Base-by-base conservation (phyloP, 2,113 vertebrate genomes). In the Gulo gulo region DNA sequence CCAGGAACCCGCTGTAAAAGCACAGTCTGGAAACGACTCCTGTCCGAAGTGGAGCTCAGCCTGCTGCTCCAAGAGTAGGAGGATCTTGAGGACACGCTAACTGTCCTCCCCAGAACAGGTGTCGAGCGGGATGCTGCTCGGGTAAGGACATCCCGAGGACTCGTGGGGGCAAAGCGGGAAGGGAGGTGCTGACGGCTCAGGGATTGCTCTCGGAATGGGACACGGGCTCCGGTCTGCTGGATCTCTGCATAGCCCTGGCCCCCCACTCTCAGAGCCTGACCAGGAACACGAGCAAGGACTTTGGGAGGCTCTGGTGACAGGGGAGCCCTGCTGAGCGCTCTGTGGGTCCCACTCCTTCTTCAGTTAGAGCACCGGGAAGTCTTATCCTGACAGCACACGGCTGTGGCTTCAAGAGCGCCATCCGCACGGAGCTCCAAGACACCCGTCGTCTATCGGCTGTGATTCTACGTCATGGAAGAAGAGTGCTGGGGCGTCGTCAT, bases 401-500 rank as follows among this genome's bases (percentile, higher is more conserved):
- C 15, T 47, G 34, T 9, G 34, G 42, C 39, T 85, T 52, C 26
- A 52, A 45, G 71, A 74, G 23, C 88, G 61, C 12, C 5, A 4
- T 71, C 47, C 52, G 59, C 47, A n/a, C 23, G 52, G 52, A 67
- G 13, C 69, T 20, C 24, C 2, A 36, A 16, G 26, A 14, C 18
- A 10, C 29, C 12, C 3, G 1, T 3, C 16, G 9, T 21, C 47
- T 29, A 7, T 9, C 14, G 5, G 55, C 50, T 81, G 79, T 26
- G 18, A 26, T 7, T 42, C 20, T 26, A 4, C 7, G 5, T 34
- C 50, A 20, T 4, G 34, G 85, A 39, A n/a, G 39, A 57, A 57
- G 42, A 26, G 1, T 13, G 1, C 6, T 1, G 7, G 50, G 18
- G n/a, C 4, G 2, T 86, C 69, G 1, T 6, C 42, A 1, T 57